phyloP scores from a whole-genome alignment of 1,140 invertebrate species.

The Brachionus angularis region DNA sequence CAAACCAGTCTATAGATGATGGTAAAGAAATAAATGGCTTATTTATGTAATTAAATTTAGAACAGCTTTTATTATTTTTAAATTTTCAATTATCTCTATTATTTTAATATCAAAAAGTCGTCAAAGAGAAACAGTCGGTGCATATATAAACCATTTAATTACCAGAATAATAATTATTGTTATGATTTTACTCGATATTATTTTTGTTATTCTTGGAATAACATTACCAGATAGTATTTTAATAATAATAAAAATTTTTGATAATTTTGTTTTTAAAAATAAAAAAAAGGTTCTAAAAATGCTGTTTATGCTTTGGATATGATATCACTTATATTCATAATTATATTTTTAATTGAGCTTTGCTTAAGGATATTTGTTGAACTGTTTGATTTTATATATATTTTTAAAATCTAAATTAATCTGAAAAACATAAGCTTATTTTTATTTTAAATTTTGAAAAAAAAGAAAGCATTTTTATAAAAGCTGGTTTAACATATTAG shows the following conservation, averaged over 20 bases:
- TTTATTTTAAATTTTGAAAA: not conserved
- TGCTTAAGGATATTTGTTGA: slow-evolving; percentile 41
- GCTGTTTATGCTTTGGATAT: slow-evolving; percentile 46
- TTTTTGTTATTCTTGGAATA: slow-evolving; percentile 56
- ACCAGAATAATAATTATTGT: slow-evolving; percentile 50
- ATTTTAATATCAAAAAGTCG: no score
- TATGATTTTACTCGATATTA: slow-evolving; percentile 57
- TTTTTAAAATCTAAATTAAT: not conserved
- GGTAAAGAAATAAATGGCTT: slow-evolving; percentile 20
- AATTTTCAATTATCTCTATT: no score
- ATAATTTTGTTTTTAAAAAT: not conserved
- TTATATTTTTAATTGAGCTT: slow-evolving; percentile 44
- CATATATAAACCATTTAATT: slow-evolving; percentile 36
- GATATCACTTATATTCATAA: slow-evolving; percentile 34
- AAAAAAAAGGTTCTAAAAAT: slow-evolving; percentile 14
- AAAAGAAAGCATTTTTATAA: slow-evolving; percentile 26
- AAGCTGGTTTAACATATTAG: slow-evolving; percentile 32
- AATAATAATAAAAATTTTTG: slow-evolving; percentile 9
- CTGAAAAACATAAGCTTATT: not conserved
- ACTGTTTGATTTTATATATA: not conserved
- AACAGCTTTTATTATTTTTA: not conserved
- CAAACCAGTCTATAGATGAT: not conserved
- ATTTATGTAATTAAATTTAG: slow-evolving; percentile 1
- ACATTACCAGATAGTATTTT: slow-evolving; percentile 47
- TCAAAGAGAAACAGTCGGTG: slow-evolving; percentile 23